Percentiles rank a stretch among this genome's conserved stretches.
Evolutionary conservation across 2,888 invertebrate species (phyloP).

Genomic region (Synergus itoensis): DNA sequence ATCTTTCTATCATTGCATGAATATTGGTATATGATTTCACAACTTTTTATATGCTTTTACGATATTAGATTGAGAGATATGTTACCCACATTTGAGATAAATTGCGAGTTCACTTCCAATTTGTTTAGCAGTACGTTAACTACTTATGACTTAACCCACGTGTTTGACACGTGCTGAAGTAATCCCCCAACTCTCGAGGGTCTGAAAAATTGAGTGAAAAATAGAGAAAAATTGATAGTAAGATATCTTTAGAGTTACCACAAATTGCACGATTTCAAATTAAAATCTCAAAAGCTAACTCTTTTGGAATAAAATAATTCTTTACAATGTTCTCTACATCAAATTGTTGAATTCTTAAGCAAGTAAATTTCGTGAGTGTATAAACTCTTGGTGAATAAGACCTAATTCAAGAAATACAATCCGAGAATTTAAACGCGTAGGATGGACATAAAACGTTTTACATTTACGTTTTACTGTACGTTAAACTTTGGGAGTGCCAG

Average conservation of each 20-base stretch:
- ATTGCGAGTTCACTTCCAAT: constrained; percentile 19
- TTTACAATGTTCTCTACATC: not conserved
- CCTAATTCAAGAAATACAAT: not conserved
- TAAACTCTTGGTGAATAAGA: not conserved
- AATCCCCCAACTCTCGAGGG: not conserved
- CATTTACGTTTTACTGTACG: too few relatives aligned
- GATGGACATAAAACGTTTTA: not conserved
- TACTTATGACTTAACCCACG: not conserved
- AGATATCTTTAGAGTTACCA: not conserved
- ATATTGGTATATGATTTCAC: not conserved
- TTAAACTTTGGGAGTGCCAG: not conserved
- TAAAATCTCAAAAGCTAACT: too few relatives aligned
- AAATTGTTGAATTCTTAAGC: not conserved
- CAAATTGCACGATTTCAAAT: too few relatives aligned
- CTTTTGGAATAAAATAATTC: not conserved
- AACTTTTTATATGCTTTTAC: not conserved
- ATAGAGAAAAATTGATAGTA: not conserved
- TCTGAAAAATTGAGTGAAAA: not conserved
- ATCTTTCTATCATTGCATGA: too few relatives aligned
- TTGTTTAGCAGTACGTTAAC: not conserved
- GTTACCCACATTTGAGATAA: constrained; percentile 1
- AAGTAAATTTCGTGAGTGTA: not conserved
- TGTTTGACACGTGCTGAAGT: constrained; percentile 21
- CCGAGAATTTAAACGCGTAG: not conserved
- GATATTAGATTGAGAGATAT: not conserved